phyloP scores from a whole-genome alignment of 2,888 invertebrate genomes.

The Crossocerus cetratus region DNA sequence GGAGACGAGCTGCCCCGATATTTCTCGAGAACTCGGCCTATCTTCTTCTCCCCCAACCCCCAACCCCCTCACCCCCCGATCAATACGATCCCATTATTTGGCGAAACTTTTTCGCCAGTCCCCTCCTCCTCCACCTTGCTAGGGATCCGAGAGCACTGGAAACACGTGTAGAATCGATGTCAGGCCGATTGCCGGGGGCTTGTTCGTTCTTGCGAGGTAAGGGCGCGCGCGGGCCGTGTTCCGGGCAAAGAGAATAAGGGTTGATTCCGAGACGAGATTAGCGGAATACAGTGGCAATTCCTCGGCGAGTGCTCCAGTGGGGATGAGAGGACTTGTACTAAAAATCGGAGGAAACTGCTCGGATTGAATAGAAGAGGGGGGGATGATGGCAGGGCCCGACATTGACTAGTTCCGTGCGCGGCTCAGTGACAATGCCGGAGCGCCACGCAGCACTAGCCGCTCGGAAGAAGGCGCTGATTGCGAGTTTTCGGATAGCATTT shows the following conservation, averaged over 20 bases:
- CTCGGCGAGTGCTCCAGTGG: too few species aligned
- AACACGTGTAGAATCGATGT: conserved; percentile 2
- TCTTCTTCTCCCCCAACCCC: not conserved
- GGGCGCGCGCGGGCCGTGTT: too few species aligned
- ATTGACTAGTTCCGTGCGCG: not conserved
- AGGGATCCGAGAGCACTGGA: not conserved
- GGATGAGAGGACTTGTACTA: not conserved
- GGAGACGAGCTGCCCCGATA: not conserved
- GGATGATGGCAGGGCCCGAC: not conserved
- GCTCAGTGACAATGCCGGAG: not conserved
- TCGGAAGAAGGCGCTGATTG: not conserved
- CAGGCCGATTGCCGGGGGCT: not conserved
- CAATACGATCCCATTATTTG: conserved; percentile 5
- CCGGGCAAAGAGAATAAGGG: too few species aligned
- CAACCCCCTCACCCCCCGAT: not conserved
- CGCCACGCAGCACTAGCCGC: not conserved
- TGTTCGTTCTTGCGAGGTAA: too few species aligned
- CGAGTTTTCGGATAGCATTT: not conserved
- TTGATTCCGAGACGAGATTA: not conserved
- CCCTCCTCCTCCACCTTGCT: not conserved
- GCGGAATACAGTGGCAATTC: too few species aligned
- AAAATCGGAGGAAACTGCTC: not conserved
- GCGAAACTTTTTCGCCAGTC: conserved; percentile 1
- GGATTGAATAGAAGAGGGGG: not conserved
- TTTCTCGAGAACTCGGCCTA: not conserved